These are phyloP conservation scores for Allobates femoralis DNA, from an alignment of 2,797 vertebrate genomes.

Conservation along the genomic window DNA sequence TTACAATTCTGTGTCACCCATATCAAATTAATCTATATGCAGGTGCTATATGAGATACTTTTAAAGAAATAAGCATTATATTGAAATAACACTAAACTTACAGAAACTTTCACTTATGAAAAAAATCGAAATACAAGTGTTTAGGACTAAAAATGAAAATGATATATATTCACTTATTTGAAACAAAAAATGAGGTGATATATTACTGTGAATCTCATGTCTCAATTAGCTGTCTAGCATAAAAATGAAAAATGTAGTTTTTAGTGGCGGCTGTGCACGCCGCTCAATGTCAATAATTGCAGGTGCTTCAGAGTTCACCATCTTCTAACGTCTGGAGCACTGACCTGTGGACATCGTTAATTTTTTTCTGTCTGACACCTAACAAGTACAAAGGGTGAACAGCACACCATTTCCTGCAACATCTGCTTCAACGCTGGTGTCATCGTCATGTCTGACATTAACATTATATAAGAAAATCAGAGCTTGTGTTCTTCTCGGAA, in stretches of 20 bases:
- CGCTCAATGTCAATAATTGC: background rate
- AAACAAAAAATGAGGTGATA: background rate
- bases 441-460: slow-evolving; percentile 50
- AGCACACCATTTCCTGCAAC: slow-evolving; percentile 32
- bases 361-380: slow-evolving; percentile 18
- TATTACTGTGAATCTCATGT: background rate
- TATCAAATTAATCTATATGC: no score
- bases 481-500: slow-evolving; percentile 40
- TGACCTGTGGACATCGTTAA: slow-evolving; percentile 8
- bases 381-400: slow-evolving; percentile 24
- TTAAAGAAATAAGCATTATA: no score
- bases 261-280: background rate
- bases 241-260: background rate
- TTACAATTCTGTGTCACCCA: no score
- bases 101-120: no score
- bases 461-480: slow-evolving; percentile 44
- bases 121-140: no score
- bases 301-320: background rate
- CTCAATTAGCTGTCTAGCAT: background rate
- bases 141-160: background rate
- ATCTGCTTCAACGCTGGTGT: slow-evolving; percentile 44
- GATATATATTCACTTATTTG: background rate
- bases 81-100: no score
- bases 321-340: slow-evolving; percentile 3
- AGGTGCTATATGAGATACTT: no score